Conservation (phyloP, 2,888 invertebrate species). For the Hypena proboscidalis region DNA sequence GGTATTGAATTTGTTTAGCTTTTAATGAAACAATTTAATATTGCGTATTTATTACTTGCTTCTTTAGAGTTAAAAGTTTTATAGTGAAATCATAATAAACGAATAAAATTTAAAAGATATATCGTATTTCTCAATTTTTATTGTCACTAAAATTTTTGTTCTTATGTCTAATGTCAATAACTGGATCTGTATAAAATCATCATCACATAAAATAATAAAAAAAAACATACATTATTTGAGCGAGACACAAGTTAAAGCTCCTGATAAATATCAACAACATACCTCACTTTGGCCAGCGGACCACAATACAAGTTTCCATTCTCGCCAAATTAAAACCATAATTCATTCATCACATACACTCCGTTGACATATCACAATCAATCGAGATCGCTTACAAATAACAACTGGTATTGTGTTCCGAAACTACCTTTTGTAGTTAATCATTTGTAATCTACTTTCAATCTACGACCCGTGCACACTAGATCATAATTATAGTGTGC, state of each 20-base stretch:
- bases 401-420: constrained; percentile 43
- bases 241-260: not conserved
- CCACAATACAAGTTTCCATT: not conserved
- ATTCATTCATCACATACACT: constrained; percentile 28
- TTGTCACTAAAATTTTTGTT: too few species aligned
- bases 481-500: constrained; percentile 78
- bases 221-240: not conserved
- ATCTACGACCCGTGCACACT: constrained; percentile 67
- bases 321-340: constrained; percentile 15
- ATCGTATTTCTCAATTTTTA: too few species aligned
- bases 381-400: constrained; percentile 40
- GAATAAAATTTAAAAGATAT: too few species aligned
- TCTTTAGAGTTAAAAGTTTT: too few species aligned
- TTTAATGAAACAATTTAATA: too few species aligned
- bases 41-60: too few species aligned
- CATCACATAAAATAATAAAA: too few species aligned
- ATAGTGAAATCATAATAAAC: too few species aligned
- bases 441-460: constrained; percentile 71
- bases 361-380: constrained; percentile 36
- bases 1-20: too few species aligned
- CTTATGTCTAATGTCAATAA: too few species aligned
- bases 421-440: constrained; percentile 62
- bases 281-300: not conserved
- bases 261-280: not conserved
- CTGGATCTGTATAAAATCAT: too few species aligned